A percentile compares a stretch with the other conserved stretches of the same genome.
Evolutionary conservation across 2,797 vertebrate genomes (phyloP).

Genomic region (Lutjanus campechanus): DNA sequence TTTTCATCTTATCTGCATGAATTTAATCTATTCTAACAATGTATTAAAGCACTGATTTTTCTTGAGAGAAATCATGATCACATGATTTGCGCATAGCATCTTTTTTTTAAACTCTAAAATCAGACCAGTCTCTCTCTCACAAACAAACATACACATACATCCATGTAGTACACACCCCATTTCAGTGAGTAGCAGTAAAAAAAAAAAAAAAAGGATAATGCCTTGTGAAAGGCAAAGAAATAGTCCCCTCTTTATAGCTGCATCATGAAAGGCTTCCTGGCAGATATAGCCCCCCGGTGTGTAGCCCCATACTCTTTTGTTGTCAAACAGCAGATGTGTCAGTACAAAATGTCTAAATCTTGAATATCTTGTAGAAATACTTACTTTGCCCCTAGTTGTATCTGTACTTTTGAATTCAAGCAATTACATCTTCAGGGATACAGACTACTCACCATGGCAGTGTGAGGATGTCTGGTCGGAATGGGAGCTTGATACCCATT

Average conservation of each 20-base stretch:
- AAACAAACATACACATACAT: not conserved
- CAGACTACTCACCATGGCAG: constrained; percentile 75
- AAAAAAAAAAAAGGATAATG: not conserved
- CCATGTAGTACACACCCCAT: constrained; percentile 1
- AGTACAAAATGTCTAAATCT: not conserved
- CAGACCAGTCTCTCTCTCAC: not conserved
- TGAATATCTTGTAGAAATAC: not conserved
- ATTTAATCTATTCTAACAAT: too few relatives aligned
- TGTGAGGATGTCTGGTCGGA: constrained; percentile 55
- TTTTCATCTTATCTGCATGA: too few relatives aligned
- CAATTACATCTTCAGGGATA: not conserved
- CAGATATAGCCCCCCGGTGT: not conserved
- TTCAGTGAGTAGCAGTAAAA: not conserved
- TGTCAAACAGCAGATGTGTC: not conserved
- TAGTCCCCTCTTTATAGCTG: not conserved
- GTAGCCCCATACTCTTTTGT: not conserved
- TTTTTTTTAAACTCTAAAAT: too few relatives aligned
- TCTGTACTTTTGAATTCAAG: not conserved
- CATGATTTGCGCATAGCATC: too few relatives aligned
- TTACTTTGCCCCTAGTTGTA: not conserved
- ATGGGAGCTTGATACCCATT: constrained; percentile 66
- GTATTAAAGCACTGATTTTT: too few relatives aligned
- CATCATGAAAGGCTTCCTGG: constrained; percentile 4
- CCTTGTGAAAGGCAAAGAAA: not conserved
- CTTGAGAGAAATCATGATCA: too few relatives aligned